Percentiles rank a stretch among this genome's conserved stretches.
These are phyloP conservation scores for Menura novaehollandiae DNA, from an alignment of 2,113 vertebrate genomes.

Conservation along the genomic window DNA sequence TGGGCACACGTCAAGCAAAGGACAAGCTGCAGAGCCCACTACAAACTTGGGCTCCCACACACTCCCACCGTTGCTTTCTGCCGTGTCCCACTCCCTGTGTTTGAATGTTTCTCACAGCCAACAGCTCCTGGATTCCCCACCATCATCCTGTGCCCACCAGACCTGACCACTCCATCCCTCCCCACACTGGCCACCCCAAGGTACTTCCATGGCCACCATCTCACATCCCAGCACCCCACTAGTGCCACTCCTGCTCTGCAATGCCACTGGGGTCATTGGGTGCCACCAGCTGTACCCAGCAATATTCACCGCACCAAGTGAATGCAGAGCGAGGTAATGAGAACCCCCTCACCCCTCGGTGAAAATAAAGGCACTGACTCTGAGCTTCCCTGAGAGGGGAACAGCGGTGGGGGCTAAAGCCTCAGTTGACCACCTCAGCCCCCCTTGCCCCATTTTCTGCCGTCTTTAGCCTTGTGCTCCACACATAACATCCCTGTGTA, in stretches of 20 bases:
- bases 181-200: fast-evolving
- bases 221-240: background rate
- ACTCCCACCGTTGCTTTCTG: background rate
- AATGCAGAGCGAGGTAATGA: background rate
- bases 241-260: fast-evolving
- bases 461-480: background rate
- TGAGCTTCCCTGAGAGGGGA: background rate
- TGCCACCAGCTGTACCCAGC: background rate
- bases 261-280: background rate
- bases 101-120: background rate
- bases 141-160: background rate
- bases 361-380: background rate
- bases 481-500: background rate
- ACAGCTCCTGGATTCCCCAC: background rate
- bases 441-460: background rate
- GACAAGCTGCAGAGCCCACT: background rate
- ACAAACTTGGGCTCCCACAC: background rate
- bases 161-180: background rate
- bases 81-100: background rate
- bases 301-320: background rate
- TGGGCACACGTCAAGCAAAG: fast-evolving
- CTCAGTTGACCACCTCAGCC: background rate
- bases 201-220: fast-evolving
- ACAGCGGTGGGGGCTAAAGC: background rate
- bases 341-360: background rate